These are phyloP conservation scores for Pseudomyrmex dendroicus DNA, from an alignment of 1,140 invertebrate genomes.

Conservation along the genomic window DNA sequence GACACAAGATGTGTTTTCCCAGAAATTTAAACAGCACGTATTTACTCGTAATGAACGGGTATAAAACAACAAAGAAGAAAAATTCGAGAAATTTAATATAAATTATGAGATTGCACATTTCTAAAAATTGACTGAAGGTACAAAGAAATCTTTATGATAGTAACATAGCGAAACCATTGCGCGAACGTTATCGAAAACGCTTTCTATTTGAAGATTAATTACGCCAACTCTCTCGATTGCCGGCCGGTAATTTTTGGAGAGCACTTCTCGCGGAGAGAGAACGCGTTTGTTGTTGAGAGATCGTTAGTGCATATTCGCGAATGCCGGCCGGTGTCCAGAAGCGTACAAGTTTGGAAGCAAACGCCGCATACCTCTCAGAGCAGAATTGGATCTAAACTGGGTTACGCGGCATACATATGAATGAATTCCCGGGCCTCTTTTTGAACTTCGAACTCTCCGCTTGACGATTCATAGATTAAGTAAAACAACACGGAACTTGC, in stretches of 20 bases:
- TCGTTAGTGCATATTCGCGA: conserved; percentile 1
- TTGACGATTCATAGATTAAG: conserved; percentile 56
- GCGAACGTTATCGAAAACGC: no score
- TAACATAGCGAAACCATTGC: no score
- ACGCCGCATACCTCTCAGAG: conserved; percentile 15
- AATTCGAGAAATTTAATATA: not conserved
- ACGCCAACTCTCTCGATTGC: not conserved
- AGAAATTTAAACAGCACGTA: not conserved
- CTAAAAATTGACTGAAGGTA: not conserved
- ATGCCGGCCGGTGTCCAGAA: conserved; percentile 19
- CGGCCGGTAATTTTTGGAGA: not conserved
- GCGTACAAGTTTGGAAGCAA: conserved; percentile 46
- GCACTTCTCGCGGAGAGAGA: not conserved
- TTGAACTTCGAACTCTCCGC: conserved; percentile 52
- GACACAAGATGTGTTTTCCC: not conserved
- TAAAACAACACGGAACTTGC: not conserved
- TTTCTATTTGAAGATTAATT: conserved; percentile 1
- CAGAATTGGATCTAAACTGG: conserved; percentile 60
- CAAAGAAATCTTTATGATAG: not conserved
- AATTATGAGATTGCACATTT: not conserved
- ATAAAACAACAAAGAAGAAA: not conserved
- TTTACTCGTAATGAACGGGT: not conserved
- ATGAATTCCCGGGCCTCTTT: conserved; percentile 59
- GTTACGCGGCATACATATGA: conserved; percentile 69
- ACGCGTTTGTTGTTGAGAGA: conserved; percentile 36